Conservation (phyloP, 2,797 vertebrate genomes). For the Rhinoraja longicauda region DNA sequence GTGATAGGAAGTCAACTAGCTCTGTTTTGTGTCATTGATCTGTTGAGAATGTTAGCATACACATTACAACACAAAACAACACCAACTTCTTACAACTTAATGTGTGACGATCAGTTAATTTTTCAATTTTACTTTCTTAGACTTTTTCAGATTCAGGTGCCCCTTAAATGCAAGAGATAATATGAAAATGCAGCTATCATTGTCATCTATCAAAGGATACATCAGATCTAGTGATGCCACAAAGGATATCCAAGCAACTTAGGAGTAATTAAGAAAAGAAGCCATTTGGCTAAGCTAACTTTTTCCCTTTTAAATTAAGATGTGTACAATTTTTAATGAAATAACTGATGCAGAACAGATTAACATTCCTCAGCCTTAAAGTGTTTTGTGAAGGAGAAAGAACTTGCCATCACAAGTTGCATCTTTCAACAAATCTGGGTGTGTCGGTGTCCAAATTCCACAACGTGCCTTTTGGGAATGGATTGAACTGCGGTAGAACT, state of each 20-base stretch:
- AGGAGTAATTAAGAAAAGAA: not conserved
- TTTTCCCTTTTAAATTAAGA: not conserved
- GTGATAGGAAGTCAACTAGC: not conserved
- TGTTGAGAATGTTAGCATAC: not conserved
- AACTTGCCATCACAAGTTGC: slow-evolving; percentile 1
- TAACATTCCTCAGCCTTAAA: slow-evolving; percentile 16
- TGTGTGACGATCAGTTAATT: not conserved
- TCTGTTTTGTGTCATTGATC: not conserved
- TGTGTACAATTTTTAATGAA: not conserved
- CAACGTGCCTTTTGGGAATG: not conserved
- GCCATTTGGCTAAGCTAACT: not conserved
- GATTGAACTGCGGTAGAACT: not conserved
- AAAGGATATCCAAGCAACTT: not conserved
- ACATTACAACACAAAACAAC: not conserved
- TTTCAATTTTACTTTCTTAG: not conserved
- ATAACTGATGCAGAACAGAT: not conserved
- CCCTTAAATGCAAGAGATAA: not conserved
- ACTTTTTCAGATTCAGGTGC: not conserved
- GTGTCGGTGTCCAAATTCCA: not conserved
- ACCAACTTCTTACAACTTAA: not conserved
- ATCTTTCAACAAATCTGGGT: not conserved
- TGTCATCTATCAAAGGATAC: not conserved
- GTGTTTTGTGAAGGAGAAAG: not conserved
- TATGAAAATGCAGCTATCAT: not conserved
- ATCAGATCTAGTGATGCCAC: not conserved